Base-by-base conservation (phyloP, 2,888 invertebrate genomes). In the Cistogaster globosa region DNA sequence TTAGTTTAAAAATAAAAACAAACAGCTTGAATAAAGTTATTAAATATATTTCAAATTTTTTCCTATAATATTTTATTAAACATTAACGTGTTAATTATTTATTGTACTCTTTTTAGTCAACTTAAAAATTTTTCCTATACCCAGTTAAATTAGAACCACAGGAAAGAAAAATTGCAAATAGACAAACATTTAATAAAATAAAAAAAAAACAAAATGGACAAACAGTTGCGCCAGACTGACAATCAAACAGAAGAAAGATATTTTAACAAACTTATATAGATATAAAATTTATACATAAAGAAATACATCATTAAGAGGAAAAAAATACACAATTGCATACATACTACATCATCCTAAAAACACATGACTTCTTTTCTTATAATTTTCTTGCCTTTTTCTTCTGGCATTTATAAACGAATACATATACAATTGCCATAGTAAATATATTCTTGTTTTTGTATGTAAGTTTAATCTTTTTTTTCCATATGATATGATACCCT, bases 321-420 rank as follows among this genome's bases (percentile, higher is more conserved):
- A 16, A 63, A 32, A 68, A 89, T 87, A 88, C 18, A 26, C 26
- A 26, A 26, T 26, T 26, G 26, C 26, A 26, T 45, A 65, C 69
- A 53, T 71, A 80, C 65, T 32, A 32, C 32, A 32, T 32, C 32
- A 32, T 32, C 6, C 32, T 5, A 32, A 7, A 32, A 32, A 32
- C 8, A 32, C 32, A 74, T 77, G 78, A 85, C 68, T 78, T 85
- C 74, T 85, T 85, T 82, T 82, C 85, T 85, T 79, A 71, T 32
- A 82, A 79, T 26, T 78, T 75, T 68, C 68, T 57, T 74, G 67
- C 45, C 42, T 57, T 74, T 53, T 67, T 26, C 42, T 80, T 63
- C 57, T 26, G 81, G 78, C 63, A 72, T 80, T 78, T 63, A 86
- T 60, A 63, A 71, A 67, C 32, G 83, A n/a, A 16, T 48, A 48